Base-by-base conservation (phyloP, 2,113 vertebrate species). In the Cisticola juncidis region DNA sequence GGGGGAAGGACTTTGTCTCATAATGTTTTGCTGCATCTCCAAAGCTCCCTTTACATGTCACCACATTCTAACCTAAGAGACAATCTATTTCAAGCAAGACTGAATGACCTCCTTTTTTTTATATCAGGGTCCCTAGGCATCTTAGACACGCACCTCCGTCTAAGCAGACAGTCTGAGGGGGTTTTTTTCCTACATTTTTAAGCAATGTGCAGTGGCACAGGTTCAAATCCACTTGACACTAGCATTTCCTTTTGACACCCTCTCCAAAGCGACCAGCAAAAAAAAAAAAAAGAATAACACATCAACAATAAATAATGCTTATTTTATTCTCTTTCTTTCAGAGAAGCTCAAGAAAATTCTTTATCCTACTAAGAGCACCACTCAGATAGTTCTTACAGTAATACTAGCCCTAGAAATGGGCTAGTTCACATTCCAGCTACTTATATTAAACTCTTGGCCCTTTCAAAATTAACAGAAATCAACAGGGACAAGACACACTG, bases 391-490 rank as follows among this genome's bases (percentile, higher is more conserved):
- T 73, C 50, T 77, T 66, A 35, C 0, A 1, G 64, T 61, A 90
- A 83, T 36, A 24, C 22, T 69, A 85, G n/a, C 38, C 53, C 50
- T 62, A 70, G 19, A 36, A 58, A 45, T 5, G 9, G 36, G 42
- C 40, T 69, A 48, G n/a, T 54, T 95, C 64, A 66, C 45, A 73
- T 86, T 88, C 47, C 79, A 86, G 26, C 47, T 64, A 61, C 38
- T 79, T 80, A 40, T 21, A 77, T 21, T 58, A 87, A 91, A 91
- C 42, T 61, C 50, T 38, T 66, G 50, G 50, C 23, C 62, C 74
- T 90, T 95, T 92, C 58, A 86, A 66, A 96, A 62, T 47, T 62
- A 89, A 40, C 48, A 83, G 74, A 94, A 94, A 87, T 77, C 87
- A 95, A 77, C 64, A 69, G 58, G 85, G 64, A 86, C 51, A 88